Percentiles rank a stretch among this genome's conserved stretches.
These are phyloP conservation scores for Sebastes schlegelii DNA, from an alignment of 2,113 vertebrate species.

Conservation along the genomic window DNA sequence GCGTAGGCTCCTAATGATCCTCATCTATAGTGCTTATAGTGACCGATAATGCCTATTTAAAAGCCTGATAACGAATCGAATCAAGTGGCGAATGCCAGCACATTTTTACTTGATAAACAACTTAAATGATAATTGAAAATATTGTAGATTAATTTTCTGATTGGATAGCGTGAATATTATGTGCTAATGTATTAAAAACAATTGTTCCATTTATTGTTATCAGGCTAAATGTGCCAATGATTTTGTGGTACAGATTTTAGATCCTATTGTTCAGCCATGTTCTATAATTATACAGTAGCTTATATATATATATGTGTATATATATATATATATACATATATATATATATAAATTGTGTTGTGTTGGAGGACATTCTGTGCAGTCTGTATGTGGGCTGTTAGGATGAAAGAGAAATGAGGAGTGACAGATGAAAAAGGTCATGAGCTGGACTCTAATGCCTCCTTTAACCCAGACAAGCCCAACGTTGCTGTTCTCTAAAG, in stretches of 20 bases:
- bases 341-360: background rate
- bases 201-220: background rate
- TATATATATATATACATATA: background rate
- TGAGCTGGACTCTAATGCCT: conserved; percentile 18
- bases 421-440: conserved; percentile 52
- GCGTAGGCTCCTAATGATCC: too few relatives aligned
- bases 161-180: background rate
- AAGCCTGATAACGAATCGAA: too few relatives aligned
- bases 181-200: background rate
- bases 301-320: background rate
- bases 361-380: background rate
- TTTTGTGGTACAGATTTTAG: background rate
- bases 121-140: background rate
- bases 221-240: background rate
- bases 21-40: too few relatives aligned
- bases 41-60: too few relatives aligned
- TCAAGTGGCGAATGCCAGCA: background rate
- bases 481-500: conserved; percentile 22
- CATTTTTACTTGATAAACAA: background rate
- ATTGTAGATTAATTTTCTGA: background rate
- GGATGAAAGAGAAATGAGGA: conserved; percentile 7
- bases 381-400: background rate
- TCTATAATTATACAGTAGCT: background rate
- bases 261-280: background rate
- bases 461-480: conserved; percentile 10